These are phyloP conservation scores for Archips crataeganus DNA, from an alignment of 2,888 invertebrate genomes.

Conservation along the genomic window DNA sequence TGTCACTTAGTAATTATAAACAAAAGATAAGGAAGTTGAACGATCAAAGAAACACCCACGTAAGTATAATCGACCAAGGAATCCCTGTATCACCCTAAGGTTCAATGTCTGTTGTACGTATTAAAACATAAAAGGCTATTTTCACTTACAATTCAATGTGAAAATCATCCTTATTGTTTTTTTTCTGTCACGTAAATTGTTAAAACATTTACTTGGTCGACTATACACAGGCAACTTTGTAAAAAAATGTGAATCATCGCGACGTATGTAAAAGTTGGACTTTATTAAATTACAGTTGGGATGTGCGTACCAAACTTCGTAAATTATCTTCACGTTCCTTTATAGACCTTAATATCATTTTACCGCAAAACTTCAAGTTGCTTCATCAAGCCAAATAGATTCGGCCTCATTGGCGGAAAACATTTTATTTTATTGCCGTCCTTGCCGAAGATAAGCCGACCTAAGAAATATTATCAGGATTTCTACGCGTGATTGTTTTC, in stretches of 20 bases:
- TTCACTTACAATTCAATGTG: no score
- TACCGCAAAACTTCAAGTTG: conserved; percentile 19
- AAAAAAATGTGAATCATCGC: not conserved
- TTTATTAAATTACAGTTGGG: conserved; percentile 2
- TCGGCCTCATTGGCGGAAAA: conserved; percentile 21
- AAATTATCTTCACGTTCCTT: conserved; percentile 16
- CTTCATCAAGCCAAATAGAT: conserved; percentile 31
- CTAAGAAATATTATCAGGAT: conserved; percentile 28
- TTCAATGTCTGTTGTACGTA: no score
- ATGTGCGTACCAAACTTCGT: conserved; percentile 10
- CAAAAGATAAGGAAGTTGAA: not conserved
- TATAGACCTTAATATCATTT: conserved; percentile 15
- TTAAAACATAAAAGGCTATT: no score
- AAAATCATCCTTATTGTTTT: no score
- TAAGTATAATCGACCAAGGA: not conserved
- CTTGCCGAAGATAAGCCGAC: conserved; percentile 45
- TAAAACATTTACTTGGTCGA: no score
- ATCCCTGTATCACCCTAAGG: no score
- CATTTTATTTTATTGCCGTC: conserved; percentile 29
- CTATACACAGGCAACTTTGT: not conserved
- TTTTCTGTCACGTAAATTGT: no score
- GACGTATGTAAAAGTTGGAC: not conserved
- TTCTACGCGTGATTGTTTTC: conserved; percentile 30
- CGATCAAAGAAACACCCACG: not conserved
- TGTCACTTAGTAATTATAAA: not conserved